phyloP scores from a whole-genome alignment of 2,113 vertebrate species.

The Fukomys damarensis region DNA sequence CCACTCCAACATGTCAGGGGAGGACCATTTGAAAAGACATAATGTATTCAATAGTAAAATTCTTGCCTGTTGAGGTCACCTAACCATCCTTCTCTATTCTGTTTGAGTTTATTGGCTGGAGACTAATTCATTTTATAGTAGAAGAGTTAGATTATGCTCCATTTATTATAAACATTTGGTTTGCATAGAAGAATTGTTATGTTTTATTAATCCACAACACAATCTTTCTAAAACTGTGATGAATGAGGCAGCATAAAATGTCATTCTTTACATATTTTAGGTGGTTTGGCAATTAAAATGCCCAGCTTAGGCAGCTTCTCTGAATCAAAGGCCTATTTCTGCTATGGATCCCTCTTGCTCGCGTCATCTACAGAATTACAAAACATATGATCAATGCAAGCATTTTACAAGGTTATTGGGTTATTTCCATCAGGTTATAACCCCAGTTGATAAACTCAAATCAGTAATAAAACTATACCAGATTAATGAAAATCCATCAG shows the following conservation, averaged over 20 bases:
- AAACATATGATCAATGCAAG: conserved; percentile 82
- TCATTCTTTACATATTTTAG: conserved; percentile 84
- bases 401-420: conserved; percentile 74
- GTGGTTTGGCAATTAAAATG: conserved; percentile 83
- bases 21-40: conserved; percentile 58
- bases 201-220: conserved; percentile 87
- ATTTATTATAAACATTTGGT: conserved; percentile 86
- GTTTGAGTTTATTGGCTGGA: conserved; percentile 76
- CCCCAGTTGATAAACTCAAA: conserved; percentile 78
- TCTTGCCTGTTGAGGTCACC: conserved; percentile 60
- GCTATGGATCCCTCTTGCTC: conserved; percentile 64
- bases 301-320: conserved; percentile 77
- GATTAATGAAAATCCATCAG: conserved; percentile 81
- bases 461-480: conserved; percentile 66
- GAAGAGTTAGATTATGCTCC: conserved; percentile 81
- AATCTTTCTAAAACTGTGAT: conserved; percentile 85
- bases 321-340: conserved; percentile 76
- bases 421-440: conserved; percentile 76
- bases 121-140: conserved; percentile 84
- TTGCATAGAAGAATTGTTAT: conserved; percentile 83
- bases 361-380: conserved; percentile 79
- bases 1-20: conserved; percentile 18
- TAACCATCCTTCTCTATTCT: conserved; percentile 70
- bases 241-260: conserved; percentile 82
- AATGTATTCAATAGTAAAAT: conserved; percentile 60